Evolutionary conservation across 2,888 invertebrate species (phyloP).

Genomic region (Drosophila monieri): DNA sequence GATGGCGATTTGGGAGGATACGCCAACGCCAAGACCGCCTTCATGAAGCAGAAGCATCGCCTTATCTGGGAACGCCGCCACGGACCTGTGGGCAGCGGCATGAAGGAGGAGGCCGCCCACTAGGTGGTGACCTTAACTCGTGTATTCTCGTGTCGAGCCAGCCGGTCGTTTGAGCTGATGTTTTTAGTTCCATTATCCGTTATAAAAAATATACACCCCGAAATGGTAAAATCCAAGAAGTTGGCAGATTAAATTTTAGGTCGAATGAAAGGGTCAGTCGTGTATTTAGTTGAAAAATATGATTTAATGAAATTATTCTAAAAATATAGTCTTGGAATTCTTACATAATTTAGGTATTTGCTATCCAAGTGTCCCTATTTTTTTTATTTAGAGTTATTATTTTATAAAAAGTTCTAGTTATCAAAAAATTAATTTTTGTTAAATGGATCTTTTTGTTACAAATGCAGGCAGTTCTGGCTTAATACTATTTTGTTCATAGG

Average conservation of each 20-base stretch:
- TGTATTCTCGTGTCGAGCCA: slow-evolving; percentile 1
- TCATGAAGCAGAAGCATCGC: slow-evolving; percentile 99
- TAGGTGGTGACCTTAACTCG: slow-evolving; percentile 31
- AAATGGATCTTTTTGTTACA: background rate
- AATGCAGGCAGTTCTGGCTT: background rate
- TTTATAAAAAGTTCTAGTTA: background rate
- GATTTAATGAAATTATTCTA: background rate
- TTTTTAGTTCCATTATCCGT: slow-evolving; percentile 49
- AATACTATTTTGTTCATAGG: background rate
- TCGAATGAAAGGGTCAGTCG: background rate
- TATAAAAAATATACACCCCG: slow-evolving; percentile 42
- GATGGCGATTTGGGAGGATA: slow-evolving; percentile 96
- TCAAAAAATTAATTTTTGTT: background rate
- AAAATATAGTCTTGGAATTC: background rate
- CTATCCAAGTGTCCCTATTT: background rate
- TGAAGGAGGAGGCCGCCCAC: slow-evolving; percentile 83
- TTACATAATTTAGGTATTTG: background rate
- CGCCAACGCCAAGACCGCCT: slow-evolving; percentile 89
- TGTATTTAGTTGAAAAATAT: background rate
- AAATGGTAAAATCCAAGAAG: slow-evolving; percentile 18
- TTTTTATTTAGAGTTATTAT: background rate
- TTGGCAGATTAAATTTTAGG: background rate
- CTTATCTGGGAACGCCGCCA: slow-evolving; percentile 98
- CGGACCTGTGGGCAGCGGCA: slow-evolving; percentile 89
- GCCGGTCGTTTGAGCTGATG: slow-evolving; percentile 20